A percentile compares a stretch with the other conserved stretches of the same genome.
phyloP scores from a whole-genome alignment of 2,113 vertebrate species.

The Eurystomus gularis region DNA sequence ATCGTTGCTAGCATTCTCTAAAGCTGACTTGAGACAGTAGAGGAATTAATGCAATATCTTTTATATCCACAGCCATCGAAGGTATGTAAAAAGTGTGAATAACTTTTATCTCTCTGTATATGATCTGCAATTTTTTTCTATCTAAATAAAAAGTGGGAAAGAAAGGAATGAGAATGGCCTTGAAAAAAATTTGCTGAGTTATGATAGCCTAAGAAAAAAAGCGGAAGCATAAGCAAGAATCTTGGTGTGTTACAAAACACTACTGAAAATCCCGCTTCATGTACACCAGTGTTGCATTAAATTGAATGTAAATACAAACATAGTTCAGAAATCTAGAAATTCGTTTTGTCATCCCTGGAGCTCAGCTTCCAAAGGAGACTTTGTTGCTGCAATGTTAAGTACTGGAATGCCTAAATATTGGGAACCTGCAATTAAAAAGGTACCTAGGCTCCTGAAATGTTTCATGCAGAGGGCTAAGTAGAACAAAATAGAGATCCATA shows the following conservation, averaged over 20 bases:
- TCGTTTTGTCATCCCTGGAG: not conserved
- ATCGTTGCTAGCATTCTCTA: not conserved
- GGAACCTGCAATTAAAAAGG: not conserved
- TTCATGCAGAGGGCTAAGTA: not conserved
- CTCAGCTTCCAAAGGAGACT: not conserved
- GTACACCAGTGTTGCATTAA: not conserved
- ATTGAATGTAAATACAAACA: not conserved
- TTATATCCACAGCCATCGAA: not conserved
- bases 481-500: not conserved
- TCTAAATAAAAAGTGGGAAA: not conserved
- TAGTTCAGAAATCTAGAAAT: not conserved
- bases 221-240: not conserved
- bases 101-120: not conserved
- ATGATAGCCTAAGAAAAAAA: not conserved
- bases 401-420: not conserved
- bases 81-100: not conserved
- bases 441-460: not conserved
- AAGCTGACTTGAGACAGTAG: not conserved
- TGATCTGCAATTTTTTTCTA: not conserved
- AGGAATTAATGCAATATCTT: not conserved
- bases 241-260: not conserved
- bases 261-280: not conserved
- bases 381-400: not conserved
- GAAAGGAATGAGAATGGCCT: not conserved
- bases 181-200: not conserved